Base-by-base conservation (phyloP, 1,140 invertebrate genomes). In the Diachasma alloeum region DNA sequence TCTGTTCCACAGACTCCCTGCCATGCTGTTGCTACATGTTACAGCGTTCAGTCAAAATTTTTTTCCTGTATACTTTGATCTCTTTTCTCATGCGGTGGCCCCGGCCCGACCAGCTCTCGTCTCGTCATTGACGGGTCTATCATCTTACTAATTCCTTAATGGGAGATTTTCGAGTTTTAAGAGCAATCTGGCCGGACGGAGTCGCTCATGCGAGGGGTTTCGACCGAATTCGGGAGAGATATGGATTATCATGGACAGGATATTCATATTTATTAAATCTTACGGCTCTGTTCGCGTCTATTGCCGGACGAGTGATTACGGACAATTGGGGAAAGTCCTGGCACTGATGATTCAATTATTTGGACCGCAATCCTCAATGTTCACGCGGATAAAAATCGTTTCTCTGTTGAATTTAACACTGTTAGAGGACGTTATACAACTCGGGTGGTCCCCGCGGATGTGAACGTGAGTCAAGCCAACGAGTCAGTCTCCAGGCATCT, bases 111-210 rank as follows among this genome's bases (percentile, higher is more conserved):
- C 74, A 78, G 80, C 70, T 63, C 80, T n/a, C 78, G 77, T 70
- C 75, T 76, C 82, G 83, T 82, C 84, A 85, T 84, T 87, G 83
- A 87, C 84, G 82, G 84, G 84, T 87, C 85, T 87, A 88, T 88
- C 85, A 87, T 87, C 85, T 86, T 84, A 81, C 86, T 88, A 88
- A 88, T 87, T 88, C 83, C 83, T 85, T 88, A 87, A 87, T 88
- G 85, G 82, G 79, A 83, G 81, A 87, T 85, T 84, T 85, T 85
- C 79, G 81, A 72, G 78, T 79, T 66, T 66, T 66, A 24, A 66
- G 59, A 31, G 15, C 26, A 26, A 66, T 36, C 59, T 66, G 22
- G 24, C 22, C 15, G 22, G 59, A 15, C 24, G 24, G 59, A 56
- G 39, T 42, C 39, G 13, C 39, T 42, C 39, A 42, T 42, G 4